Evolutionary conservation across 2,888 invertebrate species (phyloP).

Genomic region (Platycheirus rosarum): DNA sequence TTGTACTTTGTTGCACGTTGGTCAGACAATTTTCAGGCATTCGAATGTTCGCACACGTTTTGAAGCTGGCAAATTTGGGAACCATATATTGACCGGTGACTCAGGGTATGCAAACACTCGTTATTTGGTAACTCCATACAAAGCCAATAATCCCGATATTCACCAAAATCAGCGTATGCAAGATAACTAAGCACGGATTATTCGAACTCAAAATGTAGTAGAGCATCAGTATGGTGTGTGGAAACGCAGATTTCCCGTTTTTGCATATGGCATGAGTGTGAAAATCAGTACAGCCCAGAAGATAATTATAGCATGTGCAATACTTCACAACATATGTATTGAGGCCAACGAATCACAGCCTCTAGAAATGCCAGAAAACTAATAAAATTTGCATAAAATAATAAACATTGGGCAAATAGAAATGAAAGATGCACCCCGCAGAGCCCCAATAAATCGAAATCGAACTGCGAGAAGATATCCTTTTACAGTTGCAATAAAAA

Average conservation of each 20-base stretch:
- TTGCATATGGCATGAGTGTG: constrained; percentile 7
- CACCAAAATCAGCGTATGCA: constrained; percentile 1
- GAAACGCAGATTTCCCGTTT: constrained; percentile 2
- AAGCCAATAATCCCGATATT: background rate
- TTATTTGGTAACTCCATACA: constrained; percentile 7
- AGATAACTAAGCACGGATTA: background rate
- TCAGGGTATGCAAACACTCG: too few relatives aligned
- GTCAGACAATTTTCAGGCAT: constrained; percentile 2
- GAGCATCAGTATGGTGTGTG: constrained; percentile 3
- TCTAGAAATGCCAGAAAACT: background rate
- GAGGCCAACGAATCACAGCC: background rate
- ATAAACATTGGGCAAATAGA: background rate
- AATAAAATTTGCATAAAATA: background rate
- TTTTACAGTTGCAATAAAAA: background rate
- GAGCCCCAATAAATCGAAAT: background rate
- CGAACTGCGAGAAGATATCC: too few relatives aligned
- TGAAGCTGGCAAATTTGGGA: constrained; percentile 10
- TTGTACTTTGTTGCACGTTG: constrained; percentile 12
- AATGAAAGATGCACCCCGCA: background rate
- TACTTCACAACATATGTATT: constrained; percentile 12
- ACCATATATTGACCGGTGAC: too few relatives aligned
- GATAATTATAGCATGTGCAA: constrained; percentile 4
- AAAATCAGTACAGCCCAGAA: background rate
- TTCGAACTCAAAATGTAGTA: constrained; percentile 15
- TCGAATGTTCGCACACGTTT: constrained; percentile 10